Base-by-base conservation (phyloP, 2,888 invertebrate species). In the Tinea trinotella region DNA sequence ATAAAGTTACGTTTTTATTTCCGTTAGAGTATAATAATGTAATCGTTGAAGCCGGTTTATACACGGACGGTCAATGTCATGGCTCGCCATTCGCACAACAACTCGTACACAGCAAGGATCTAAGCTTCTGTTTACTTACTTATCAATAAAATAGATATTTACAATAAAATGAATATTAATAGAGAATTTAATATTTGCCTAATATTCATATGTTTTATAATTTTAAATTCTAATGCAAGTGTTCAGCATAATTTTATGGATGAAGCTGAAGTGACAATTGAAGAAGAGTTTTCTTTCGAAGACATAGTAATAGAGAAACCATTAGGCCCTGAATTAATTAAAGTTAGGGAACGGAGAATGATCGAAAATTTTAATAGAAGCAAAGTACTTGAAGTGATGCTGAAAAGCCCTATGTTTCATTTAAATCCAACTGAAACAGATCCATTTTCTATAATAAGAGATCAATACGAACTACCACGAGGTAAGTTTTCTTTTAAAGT, bases 401-500 rank as follows among this genome's bases (percentile, higher is more conserved):
- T 76, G 59, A 64, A 60, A 1, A 76, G 76, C 0, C 67, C 71
- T 1, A 69, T 68, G 59, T 64, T 73, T 18, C 61, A 69, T 6
- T 54, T 74, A 20, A 64, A 66, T 34, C 65, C 63, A 0, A 66
- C 64, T 5, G 67, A 67, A 56, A 66, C 67, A 0, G 79, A 81
- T 54, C 57, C 74, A 50, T 65, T 81, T 44, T 62, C 69, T 0
- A 59, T 76, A 49, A 58, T 79, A 34, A 66, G 68, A 56, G 81
- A 82, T 56, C 62, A 71, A 57, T 82, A 79, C 57, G 71, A 75
- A 53, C 61, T 82, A 46, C 82, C 82, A 12, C 73, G 74, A 68
- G 80, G 82, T 76, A 61, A 65, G 73, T 53, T 12, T 35, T 18
- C 35, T 5, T 50, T n/a, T 35, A 35, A n/a, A n/a, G n/a, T n/a